Evolutionary conservation across 2,888 invertebrate genomes (phyloP).

Genomic region (Drosophila fulvimacula): DNA sequence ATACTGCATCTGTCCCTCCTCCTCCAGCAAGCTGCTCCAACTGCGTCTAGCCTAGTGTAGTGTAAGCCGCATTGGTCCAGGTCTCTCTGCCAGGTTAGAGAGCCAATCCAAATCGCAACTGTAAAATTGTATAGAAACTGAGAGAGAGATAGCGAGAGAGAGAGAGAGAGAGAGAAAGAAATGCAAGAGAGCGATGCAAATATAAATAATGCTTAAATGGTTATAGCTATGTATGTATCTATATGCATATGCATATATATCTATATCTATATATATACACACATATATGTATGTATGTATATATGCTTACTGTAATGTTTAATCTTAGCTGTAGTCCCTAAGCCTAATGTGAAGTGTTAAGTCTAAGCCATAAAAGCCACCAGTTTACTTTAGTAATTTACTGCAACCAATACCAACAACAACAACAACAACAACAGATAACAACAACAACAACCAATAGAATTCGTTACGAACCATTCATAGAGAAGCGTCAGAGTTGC

Average conservation of each 20-base stretch:
- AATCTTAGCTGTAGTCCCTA: constrained; percentile 42
- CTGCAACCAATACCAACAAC: constrained; percentile 47
- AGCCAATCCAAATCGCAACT: constrained; percentile 38
- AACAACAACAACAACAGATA: constrained; percentile 27
- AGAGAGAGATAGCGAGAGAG: neutral
- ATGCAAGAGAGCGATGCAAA: constrained; percentile 32
- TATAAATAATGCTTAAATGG: constrained; percentile 35
- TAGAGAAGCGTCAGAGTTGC: constrained; percentile 17
- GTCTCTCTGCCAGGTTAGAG: neutral
- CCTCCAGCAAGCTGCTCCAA: neutral
- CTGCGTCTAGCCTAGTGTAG: constrained; percentile 25
- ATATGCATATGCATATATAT: constrained; percentile 23
- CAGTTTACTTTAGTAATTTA: constrained; percentile 72
- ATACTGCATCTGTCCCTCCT: neutral
- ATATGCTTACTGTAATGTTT: constrained; percentile 32
- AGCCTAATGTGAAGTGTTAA: constrained; percentile 66
- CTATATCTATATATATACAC: constrained; percentile 9
- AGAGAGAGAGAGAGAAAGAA: constrained; percentile 6
- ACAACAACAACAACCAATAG: constrained; percentile 19
- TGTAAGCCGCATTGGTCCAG: constrained; percentile 36
- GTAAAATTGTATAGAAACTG: constrained; percentile 55
- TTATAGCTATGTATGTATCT: constrained; percentile 25
- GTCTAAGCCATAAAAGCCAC: constrained; percentile 75
- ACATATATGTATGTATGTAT: constrained; percentile 18
- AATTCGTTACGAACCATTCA: constrained; percentile 18